Conservation (phyloP, 2,888 invertebrate species). For the Zonitis immaculata region DNA sequence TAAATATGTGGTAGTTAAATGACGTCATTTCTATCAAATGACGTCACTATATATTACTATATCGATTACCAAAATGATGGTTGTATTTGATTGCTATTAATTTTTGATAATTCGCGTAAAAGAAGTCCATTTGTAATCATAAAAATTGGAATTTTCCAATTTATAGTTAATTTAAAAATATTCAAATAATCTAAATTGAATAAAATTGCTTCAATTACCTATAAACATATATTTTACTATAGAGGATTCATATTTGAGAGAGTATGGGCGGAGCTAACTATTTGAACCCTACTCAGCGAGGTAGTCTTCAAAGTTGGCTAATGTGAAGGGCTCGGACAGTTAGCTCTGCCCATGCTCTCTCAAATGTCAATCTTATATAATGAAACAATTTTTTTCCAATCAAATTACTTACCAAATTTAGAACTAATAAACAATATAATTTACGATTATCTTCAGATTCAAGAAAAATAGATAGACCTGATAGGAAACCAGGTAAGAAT, state of each 20-base stretch:
- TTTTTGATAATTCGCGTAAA: slow-evolving; percentile 30
- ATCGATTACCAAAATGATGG: slow-evolving; percentile 28
- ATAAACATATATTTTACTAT: too few relatives aligned
- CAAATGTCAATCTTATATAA: too few relatives aligned
- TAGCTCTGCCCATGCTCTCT: too few relatives aligned
- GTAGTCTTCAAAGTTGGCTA: too few relatives aligned
- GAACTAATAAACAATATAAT: too few relatives aligned
- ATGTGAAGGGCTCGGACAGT: too few relatives aligned
- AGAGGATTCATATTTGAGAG: too few relatives aligned
- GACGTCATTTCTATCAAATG: not conserved
- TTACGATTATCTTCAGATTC: slow-evolving; percentile 33
- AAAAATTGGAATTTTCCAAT: slow-evolving; percentile 27
- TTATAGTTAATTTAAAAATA: slow-evolving; percentile 21
- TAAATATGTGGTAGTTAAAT: too few relatives aligned
- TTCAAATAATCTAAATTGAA: slow-evolving; percentile 20
- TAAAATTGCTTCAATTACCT: slow-evolving; percentile 30
- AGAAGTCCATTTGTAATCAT: slow-evolving; percentile 29
- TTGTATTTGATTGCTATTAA: slow-evolving; percentile 12
- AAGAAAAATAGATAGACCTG: slow-evolving; percentile 31
- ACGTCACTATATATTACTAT: not conserved
- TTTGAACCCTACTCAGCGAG: too few relatives aligned
- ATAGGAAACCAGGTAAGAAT: slow-evolving; percentile 28
- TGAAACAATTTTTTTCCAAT: too few relatives aligned
- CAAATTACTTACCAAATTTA: too few relatives aligned
- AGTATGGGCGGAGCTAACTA: too few relatives aligned